Percentiles rank a stretch among this genome's conserved stretches.
Conservation (phyloP, 1,140 invertebrate species). For the Papilio machaon region DNA sequence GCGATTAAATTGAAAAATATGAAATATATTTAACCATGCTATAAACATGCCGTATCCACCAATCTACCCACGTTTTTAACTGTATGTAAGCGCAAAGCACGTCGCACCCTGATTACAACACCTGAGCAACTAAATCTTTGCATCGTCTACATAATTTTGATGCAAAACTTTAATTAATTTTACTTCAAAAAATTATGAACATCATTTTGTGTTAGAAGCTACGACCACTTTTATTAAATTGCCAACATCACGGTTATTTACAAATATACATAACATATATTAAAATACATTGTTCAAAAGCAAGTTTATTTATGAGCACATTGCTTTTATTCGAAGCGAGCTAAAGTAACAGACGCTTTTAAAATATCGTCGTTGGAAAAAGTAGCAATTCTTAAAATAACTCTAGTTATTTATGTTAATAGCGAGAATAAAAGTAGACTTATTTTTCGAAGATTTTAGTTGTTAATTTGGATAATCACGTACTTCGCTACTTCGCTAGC, state of each 20-base stretch:
- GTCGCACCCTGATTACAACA: constrained; percentile 25
- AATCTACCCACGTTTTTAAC: background rate
- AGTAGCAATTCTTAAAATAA: background rate
- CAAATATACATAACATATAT: background rate
- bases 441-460: no score
- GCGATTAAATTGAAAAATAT: no score
- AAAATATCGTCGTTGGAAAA: background rate
- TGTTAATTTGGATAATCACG: no score
- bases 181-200: background rate
- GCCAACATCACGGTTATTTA: background rate
- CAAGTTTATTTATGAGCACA: background rate
- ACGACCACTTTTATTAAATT: background rate
- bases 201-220: no score
- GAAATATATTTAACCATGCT: no score
- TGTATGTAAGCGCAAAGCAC: background rate
- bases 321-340: background rate
- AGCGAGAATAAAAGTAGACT: background rate
- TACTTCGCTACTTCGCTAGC: no score
- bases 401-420: background rate
- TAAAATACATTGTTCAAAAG: background rate
- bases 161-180: background rate
- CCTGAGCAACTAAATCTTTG: constrained; percentile 25
- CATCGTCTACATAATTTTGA: background rate
- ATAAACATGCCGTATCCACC: background rate
- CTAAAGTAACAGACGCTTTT: background rate